Base-by-base conservation (phyloP, 2,113 vertebrate species). In the Myiagra hebetior region DNA sequence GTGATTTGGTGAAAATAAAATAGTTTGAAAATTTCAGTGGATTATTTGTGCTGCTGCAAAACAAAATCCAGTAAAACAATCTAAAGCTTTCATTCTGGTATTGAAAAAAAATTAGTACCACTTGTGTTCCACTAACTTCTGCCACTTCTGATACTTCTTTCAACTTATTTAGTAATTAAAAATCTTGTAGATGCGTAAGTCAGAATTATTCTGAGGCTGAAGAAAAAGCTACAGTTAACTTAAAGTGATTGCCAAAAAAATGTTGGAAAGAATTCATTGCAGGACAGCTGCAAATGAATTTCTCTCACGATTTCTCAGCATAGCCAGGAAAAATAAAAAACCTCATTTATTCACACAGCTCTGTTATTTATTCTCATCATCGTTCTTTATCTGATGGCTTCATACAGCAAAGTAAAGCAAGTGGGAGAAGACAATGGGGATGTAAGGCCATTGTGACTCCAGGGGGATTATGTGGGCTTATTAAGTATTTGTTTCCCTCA, bases 401-500 rank as follows among this genome's bases (percentile, higher is more conserved):
- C 56, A 79, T 37, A 44, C 1, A 78, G 37, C 20, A 64, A 68
- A 92, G 18, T 31, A 94, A 94, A 89, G 37, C 62, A 93, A 90
- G 59, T 24, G 30, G 42, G 56, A 89, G 76, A 93, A 87, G 50
- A 82, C 83, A 93, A 77, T 64, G 59, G 70, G 46, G 19, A 57
- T 6, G 15, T 64, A 56, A 93, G n/a, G 33, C 44, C 26, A 26
- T 49, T 93, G 39, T 87, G 74, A 82, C 49, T 59, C 57, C 41
- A 50, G 30, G 15, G 37, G 68, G 78, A 86, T 91, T 87, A 37
- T 72, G 76, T 21, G 39, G 68, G 28, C 1, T 83, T 96, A 47
- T 92, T 95, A 95, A 90, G 33, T 67, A 76, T 93, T 93, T 90
- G 79, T 96, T 95, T 96, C 59, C 49, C 52, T 81, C 24, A 30